Evolutionary conservation across 2,797 vertebrate genomes (phyloP).

Genomic region (Fundulus diaphanus): DNA sequence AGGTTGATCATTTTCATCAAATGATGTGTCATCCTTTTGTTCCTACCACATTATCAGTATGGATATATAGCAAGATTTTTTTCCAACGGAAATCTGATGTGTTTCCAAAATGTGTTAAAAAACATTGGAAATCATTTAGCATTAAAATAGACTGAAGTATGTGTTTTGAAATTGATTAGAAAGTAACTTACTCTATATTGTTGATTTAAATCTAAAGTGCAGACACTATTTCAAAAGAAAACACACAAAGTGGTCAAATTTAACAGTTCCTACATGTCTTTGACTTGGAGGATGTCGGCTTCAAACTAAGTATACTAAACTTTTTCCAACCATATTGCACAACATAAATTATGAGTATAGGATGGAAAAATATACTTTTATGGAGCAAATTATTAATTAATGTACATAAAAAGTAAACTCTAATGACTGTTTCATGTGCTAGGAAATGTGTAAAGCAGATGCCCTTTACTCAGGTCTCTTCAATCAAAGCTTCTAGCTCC

Average conservation of each 20-base stretch:
- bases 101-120: too few species aligned
- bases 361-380: not conserved
- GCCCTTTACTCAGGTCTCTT: not conserved
- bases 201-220: not conserved
- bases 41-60: too few species aligned
- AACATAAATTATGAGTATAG: not conserved
- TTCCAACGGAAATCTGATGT: too few species aligned
- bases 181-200: not conserved
- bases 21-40: too few species aligned
- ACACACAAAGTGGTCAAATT: not conserved
- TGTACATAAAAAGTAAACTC: not conserved
- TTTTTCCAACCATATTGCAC: slow-evolving; percentile 11
- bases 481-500: not conserved
- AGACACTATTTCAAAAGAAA: not conserved
- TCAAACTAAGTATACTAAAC: not conserved
- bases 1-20: too few species aligned
- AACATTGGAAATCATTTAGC: too few species aligned
- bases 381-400: not conserved
- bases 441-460: not conserved
- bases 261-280: not conserved
- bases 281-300: not conserved
- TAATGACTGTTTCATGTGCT: not conserved
- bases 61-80: too few species aligned
- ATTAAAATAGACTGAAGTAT: too few species aligned
- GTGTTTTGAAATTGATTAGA: not conserved